Percentiles rank a stretch among this genome's conserved stretches.
Evolutionary conservation across 2,888 invertebrate genomes (phyloP).

Genomic region (Orthosia incerta): DNA sequence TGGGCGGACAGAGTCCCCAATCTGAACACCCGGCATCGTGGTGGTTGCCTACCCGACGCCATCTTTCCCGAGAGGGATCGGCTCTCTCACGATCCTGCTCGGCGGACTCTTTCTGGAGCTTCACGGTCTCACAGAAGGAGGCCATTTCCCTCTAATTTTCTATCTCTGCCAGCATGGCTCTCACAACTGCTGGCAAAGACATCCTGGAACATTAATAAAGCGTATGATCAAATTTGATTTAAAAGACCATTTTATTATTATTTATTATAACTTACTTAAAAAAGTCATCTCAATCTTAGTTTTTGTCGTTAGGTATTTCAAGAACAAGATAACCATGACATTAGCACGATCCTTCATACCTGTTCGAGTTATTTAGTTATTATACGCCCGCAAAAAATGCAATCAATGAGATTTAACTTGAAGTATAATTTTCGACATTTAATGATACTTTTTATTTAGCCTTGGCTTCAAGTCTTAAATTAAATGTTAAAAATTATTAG

Average conservation of each 20-base stretch:
- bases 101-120: too few species aligned
- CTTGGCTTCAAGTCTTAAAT: background rate
- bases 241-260: background rate
- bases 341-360: background rate
- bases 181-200: too few species aligned
- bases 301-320: background rate
- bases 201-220: too few species aligned
- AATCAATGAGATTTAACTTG: background rate
- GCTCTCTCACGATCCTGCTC: too few species aligned
- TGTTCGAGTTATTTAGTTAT: background rate
- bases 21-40: too few species aligned
- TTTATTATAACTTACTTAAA: too few species aligned
- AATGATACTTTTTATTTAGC: background rate
- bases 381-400: conserved; percentile 1
- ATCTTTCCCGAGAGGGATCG: too few species aligned
- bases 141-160: too few species aligned
- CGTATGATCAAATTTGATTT: background rate
- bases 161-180: too few species aligned
- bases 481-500: background rate
- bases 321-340: background rate
- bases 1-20: too few species aligned
- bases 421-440: background rate
- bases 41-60: too few species aligned
- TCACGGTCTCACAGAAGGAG: too few species aligned
- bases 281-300: background rate